Base-by-base conservation (phyloP, 1,140 invertebrate species). In the Drosophila miranda region DNA sequence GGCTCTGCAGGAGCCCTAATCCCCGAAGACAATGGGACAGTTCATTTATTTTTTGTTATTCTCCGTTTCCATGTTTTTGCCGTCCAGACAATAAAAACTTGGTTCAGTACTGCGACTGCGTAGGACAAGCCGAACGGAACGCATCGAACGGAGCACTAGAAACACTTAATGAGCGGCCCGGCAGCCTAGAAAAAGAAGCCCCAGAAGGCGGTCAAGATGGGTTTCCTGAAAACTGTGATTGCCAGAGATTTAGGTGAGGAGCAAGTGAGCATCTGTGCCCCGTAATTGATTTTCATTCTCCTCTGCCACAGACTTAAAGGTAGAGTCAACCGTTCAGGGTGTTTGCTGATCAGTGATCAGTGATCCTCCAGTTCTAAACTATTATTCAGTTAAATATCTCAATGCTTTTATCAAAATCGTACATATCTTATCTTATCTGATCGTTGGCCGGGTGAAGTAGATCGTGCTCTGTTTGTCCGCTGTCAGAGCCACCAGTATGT, bases 11-110 rank as follows among this genome's bases (percentile, higher is more conserved):
- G 61, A 63, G 75, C 79, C 75, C 66, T 68, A 49, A 79, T 68
- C 30, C 67, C 46, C 59, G 19, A 48, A 74, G 59, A 64, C 54
- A 75, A 73, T 54, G 69, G 59, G 43, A 41, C 49, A 45, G 61
- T 44, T 49, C 66, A 44, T 58, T 56, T 73, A 73, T 73, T 73
- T 73, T 73, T 73, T 73, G 30, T 7, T 16, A 8, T 38, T 48
- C 38, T 50, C 41, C 54, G 19, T 49, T 38, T 59, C n/a, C 7
- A 28, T 50, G 13, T 26, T 59, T 52, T 49, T n/a, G 41, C 14
- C 14, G 57, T 38, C 44, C 45, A 54, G 42, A 72, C 68, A 72
- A 72, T 72, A 72, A 72, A 72, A 71, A 72, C 56, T 61, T 72
- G 42, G 41, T 46, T 34, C 34, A 54, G 19, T n/a, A 70, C 67